Conservation (phyloP, 2,113 vertebrate species). For the Halichoeres trimaculatus region DNA sequence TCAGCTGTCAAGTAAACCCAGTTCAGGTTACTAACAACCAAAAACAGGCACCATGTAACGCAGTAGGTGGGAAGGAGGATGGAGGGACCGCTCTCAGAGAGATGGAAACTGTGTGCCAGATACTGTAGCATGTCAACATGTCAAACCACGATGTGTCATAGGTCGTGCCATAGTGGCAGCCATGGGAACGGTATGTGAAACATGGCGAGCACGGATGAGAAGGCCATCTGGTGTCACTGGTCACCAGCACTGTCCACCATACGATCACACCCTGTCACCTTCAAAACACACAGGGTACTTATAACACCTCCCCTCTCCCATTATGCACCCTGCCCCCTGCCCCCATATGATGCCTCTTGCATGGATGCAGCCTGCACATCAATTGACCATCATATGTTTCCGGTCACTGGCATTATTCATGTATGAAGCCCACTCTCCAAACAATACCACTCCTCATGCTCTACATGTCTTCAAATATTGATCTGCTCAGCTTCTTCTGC, state of each 20-base stretch:
- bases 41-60: constrained; percentile 20
- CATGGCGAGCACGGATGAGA: constrained; percentile 47
- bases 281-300: constrained; percentile 34
- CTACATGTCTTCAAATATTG: constrained; percentile 76
- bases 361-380: constrained; percentile 33
- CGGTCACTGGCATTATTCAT: constrained; percentile 72
- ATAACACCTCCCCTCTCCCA: not conserved
- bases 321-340: not conserved
- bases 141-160: constrained; percentile 40
- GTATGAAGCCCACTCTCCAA: constrained; percentile 42
- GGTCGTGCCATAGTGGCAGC: constrained; percentile 51
- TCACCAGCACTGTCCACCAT: constrained; percentile 35
- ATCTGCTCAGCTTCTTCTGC: constrained; percentile 54
- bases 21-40: constrained; percentile 49
- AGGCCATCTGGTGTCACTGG: constrained; percentile 66
- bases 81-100: not conserved
- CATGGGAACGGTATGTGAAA: constrained; percentile 52
- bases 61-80: not conserved
- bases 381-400: constrained; percentile 64
- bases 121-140: constrained; percentile 60
- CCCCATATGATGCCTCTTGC: constrained; percentile 5
- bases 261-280: constrained; percentile 36
- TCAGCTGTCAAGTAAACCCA: constrained; percentile 54
- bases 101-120: constrained; percentile 14
- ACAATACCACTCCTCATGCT: constrained; percentile 67